Evolutionary conservation across 2,113 vertebrate species (phyloP), one percentile per base, ranked within the genome.

Genomic region (Psettodes erumei): DNA sequence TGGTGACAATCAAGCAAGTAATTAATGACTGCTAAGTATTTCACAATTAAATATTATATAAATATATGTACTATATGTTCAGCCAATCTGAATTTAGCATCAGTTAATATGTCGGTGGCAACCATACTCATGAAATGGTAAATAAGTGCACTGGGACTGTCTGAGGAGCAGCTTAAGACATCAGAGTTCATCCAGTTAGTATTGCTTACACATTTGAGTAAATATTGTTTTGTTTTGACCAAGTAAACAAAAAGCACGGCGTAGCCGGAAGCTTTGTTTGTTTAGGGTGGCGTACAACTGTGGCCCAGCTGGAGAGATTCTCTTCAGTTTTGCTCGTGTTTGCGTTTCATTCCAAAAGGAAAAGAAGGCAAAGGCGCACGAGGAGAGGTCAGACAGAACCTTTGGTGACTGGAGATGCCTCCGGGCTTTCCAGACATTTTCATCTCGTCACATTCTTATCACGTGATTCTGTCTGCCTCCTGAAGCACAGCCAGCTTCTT

Each of bases 371-470:
- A 55, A 68, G 54, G 18, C 48, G 54, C 48, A 53, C 3, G 23
- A 64, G 67, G 23, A 63, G 79, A 85, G 78, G 69, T 77, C 73
- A 84, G 43, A 75, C 30, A n/a, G 58, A 84, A 82, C 71, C 79
- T 55, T 51, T 72, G 65, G 70, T 75, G 79, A 69, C 33, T 51
- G 51, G n/a, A 70, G 53, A 66, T 59, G 74, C 76, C 66, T 53
- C 51, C 50, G 62, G 71, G 77, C 74, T 74, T 75, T 71, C 11
- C 3, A 45, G 70, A 73, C 80, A 60, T 69, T 83, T 71, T 45
- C 58, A 64, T 84, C 61, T 58, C 42, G 40, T 71, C 63, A 82
- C 50, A 35, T 75, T 78, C 38, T 70, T 35, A 66, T 78, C 13
- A 28, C 58, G 30, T 15, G 37, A 60, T 54, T 74, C 27, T 40